Conservation (phyloP, 2,113 vertebrate species). For the Ctenomys sociabilis region DNA sequence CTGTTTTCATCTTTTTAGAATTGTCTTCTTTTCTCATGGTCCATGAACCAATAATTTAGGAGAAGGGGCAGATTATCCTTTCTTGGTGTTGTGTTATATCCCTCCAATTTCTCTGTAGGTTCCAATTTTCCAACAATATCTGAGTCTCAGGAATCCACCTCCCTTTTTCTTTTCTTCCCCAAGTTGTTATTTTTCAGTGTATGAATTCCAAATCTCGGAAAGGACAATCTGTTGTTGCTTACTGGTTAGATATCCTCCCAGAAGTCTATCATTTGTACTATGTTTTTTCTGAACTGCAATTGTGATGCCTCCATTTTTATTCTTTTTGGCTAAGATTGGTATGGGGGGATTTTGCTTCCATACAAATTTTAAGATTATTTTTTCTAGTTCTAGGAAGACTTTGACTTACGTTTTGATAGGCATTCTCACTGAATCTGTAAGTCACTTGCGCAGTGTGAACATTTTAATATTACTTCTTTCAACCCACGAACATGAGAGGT, state of each 20-base stretch:
- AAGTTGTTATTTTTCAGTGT: too few relatives aligned
- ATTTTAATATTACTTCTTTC: neutral
- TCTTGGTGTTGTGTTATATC: too few relatives aligned
- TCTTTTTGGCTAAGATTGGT: neutral
- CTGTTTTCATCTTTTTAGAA: neutral
- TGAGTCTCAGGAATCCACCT: too few relatives aligned
- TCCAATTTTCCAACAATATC: too few relatives aligned
- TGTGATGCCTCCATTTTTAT: neutral
- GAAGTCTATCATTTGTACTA: neutral
- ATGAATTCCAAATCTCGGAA: too few relatives aligned
- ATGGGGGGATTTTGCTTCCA: neutral
- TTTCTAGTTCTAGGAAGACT: neutral
- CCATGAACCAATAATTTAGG: neutral
- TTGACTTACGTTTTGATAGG: neutral
- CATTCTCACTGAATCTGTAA: neutral
- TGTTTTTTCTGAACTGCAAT: neutral
- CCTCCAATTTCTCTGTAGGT: too few relatives aligned
- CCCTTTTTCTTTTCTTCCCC: too few relatives aligned
- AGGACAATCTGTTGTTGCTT: neutral
- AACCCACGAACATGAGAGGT: too few relatives aligned
- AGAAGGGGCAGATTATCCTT: too few relatives aligned
- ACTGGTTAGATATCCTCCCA: neutral
- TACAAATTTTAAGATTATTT: neutral
- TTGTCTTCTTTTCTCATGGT: neutral
- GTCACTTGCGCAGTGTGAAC: neutral